Conservation (phyloP, 2,888 invertebrate species). For the Papilio protenor region DNA sequence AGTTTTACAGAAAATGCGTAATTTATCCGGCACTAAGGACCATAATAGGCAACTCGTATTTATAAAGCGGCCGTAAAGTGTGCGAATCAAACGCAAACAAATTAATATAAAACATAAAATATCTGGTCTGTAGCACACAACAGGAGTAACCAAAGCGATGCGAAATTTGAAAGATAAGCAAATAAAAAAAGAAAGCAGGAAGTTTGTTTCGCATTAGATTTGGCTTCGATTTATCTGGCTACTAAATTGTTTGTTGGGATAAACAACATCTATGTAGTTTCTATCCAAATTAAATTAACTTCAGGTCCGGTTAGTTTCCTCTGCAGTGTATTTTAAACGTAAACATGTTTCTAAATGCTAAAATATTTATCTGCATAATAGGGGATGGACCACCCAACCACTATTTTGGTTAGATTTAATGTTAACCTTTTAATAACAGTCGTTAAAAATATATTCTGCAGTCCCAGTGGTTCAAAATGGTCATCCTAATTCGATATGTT, state of each 20-base stretch:
- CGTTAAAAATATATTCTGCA: constrained; percentile 20
- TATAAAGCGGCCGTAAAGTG: background rate
- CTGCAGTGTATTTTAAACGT: background rate
- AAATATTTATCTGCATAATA: background rate
- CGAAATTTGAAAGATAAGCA: no score
- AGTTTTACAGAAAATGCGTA: background rate
- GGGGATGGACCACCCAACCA: background rate
- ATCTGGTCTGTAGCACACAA: background rate
- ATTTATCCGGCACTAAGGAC: constrained; percentile 1
- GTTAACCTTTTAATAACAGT: constrained; percentile 21
- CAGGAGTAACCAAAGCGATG: background rate
- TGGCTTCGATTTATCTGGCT: background rate
- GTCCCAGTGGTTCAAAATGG: constrained; percentile 49
- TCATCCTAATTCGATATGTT: constrained; percentile 66
- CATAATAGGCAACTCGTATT: background rate
- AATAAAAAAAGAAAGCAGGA: no score
- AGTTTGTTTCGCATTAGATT: no score
- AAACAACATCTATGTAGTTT: background rate
- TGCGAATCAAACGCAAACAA: background rate
- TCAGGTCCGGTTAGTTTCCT: background rate
- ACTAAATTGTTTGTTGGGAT: background rate
- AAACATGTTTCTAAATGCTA: background rate
- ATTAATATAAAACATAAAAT: background rate
- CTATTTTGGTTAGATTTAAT: background rate
- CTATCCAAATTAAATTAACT: background rate